phyloP scores from a whole-genome alignment of 2,113 vertebrate genomes.

The Dromaius novaehollandiae region DNA sequence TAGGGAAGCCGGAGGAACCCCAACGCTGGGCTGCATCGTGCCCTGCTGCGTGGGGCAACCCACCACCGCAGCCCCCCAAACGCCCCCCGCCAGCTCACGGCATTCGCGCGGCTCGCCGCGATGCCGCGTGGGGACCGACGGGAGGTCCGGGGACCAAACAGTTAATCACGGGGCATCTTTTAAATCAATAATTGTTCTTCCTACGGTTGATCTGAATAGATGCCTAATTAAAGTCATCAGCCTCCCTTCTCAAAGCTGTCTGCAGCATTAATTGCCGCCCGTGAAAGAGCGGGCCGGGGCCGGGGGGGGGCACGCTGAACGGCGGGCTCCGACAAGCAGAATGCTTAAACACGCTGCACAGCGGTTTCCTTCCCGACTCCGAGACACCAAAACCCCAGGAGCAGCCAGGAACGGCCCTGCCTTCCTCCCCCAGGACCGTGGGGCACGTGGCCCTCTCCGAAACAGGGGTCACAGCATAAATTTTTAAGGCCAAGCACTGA shows the following conservation, averaged over 20 bases:
- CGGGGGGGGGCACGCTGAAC: background rate
- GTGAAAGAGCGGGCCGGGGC: background rate
- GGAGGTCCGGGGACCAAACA: background rate
- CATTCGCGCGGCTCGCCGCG: background rate
- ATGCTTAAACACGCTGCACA: no score
- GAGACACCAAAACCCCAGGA: background rate
- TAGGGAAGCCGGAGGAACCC: fast-evolving
- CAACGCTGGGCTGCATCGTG: fast-evolving
- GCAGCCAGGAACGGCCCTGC: background rate
- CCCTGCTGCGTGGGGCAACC: fast-evolving
- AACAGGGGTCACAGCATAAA: background rate
- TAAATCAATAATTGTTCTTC: background rate
- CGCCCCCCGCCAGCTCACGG: no score
- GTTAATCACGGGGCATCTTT: background rate
- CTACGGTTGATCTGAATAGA: background rate
- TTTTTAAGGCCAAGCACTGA: background rate
- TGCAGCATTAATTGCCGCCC: background rate
- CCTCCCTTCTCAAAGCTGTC: background rate
- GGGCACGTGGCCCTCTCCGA: fast-evolving
- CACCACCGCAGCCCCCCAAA: no score
- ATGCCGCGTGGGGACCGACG: fast-evolving
- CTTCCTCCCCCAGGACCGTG: fast-evolving
- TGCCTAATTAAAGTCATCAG: background rate
- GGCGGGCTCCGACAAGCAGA: background rate
- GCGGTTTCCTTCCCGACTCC: fast-evolving